A percentile compares a stretch with the other conserved stretches of the same genome.
Conservation (phyloP, 2,797 vertebrate genomes). For the Neopelma chrysocephalum region DNA sequence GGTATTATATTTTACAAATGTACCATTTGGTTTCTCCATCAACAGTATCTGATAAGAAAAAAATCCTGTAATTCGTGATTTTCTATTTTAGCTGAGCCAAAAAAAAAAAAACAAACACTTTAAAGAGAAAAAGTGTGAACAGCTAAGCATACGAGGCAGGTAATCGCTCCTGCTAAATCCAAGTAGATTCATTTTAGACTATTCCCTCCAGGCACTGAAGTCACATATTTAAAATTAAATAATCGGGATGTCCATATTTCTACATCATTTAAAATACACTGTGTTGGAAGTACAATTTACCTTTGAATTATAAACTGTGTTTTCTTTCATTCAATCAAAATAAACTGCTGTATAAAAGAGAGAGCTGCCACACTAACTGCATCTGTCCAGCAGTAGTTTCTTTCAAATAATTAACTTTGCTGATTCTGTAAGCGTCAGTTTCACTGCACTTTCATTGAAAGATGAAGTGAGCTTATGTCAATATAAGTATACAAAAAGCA, state of each 20-base stretch:
- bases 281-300: neutral
- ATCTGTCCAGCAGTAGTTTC: neutral
- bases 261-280: neutral
- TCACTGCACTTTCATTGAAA: neutral
- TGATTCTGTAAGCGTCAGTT: neutral
- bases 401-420: neutral
- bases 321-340: neutral
- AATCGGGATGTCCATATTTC: neutral
- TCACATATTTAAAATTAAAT: neutral
- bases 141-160: neutral
- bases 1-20: slow-evolving; percentile 32
- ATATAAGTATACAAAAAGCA: neutral
- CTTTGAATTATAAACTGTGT: neutral
- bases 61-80: neutral
- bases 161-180: neutral
- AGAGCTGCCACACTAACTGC: neutral
- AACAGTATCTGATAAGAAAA: slow-evolving; percentile 11
- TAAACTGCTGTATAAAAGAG: neutral
- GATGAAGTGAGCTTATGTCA: neutral
- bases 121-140: neutral
- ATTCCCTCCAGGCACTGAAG: neutral
- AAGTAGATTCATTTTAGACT: neutral
- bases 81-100: slow-evolving; percentile 55
- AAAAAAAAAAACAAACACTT: neutral
- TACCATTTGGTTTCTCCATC: slow-evolving; percentile 44